Evolutionary conservation across 2,797 vertebrate genomes (phyloP), one percentile per base, ranked within the genome.

Genomic region (Cheirogaleus major): DNA sequence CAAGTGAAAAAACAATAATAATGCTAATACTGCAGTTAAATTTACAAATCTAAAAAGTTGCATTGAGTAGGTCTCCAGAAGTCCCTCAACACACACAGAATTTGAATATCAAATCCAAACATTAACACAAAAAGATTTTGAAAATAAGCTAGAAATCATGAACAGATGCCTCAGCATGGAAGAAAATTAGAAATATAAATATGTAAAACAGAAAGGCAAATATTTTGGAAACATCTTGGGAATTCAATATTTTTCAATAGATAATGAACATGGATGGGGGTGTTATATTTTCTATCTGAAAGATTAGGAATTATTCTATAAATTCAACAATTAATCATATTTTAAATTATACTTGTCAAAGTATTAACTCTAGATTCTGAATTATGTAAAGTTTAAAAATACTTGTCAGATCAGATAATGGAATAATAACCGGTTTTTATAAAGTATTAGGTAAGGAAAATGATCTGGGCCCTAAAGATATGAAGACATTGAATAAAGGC

Each of bases 121-220:
- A 97, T 87, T 90, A 96, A 89, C 76, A 92, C 78, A 89, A 88
- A 96, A 96, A 91, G 79, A 78, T 69, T 70, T 57, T 86, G 75
- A 93, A 97, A 96, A 85, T 93, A 95, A 97, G 88, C 92, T 86
- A 82, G 79, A 82, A 93, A 95, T 95, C 91, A 81, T 81, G 93
- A 98, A 95, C 97, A 97, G 96, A 97, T 97, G 96, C 92, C 91
- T 95, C 70, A 87, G 88, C 35, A 84, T 65, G 89, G 81, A 43
- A 92, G 93, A 98, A 98, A 98, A 69, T 25, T 86, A 96, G 89
- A 98, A 97, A 97, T 72, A 95, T 0, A 93, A 97, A 97, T 92
- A 97, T 88, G 80, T 93, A 96, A 91, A 96, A 86, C 23, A 0
- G 2, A 38, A 94, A 95, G 67, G 92, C 55, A 97, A 95, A 90